Base-by-base conservation (phyloP, 2,797 vertebrate species). In the Leuciscus waleckii region DNA sequence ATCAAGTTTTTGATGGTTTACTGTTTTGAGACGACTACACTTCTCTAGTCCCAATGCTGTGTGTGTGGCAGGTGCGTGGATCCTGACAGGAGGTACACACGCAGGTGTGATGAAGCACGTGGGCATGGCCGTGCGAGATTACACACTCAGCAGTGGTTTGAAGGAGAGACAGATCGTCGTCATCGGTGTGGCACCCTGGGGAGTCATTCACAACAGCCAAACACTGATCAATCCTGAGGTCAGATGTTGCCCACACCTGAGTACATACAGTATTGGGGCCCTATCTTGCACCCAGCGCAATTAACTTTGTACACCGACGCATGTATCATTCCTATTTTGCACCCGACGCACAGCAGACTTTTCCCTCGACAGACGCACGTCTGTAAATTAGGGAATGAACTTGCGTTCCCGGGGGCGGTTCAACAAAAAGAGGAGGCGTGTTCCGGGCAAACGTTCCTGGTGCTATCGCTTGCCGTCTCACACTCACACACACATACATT, bases 61-160 rank as follows among this genome's bases (percentile, higher is more conserved):
- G 46, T 46, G 4, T 41, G 4, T 86, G 19, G 0, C 92, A 99
- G 98, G 98, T 46, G 98, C 98, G 0, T 99, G 98, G 98, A 97
- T 99, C 89, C 95, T 99, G 92, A 98, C 97, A 0, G 98, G 98
- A 0, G 98, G 98, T 0, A 97, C 97, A 61, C 95, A 99, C 21
- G 1, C 97, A 0, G 98, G 98, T 0, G 98, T 99, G 88, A 99
- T 99, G 98, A 99, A 97, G 86, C 97, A 99, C 56, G 98, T 99
- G 51, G 98, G 98, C 0, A 94, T 96, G 93, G 97, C 98, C 0
- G 97, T 99, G 89, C 91, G 95, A 26, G 96, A 97, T 91, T 94
- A 96, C 80, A 86, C 94, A 70, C 92, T 98, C 86, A 97, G 96
- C 89, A 94, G 93, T 87, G 93, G 91, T 93, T 92, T 92, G 86